Base-by-base conservation (phyloP, 2,797 vertebrate genomes). In the Taenioides sp. region DNA sequence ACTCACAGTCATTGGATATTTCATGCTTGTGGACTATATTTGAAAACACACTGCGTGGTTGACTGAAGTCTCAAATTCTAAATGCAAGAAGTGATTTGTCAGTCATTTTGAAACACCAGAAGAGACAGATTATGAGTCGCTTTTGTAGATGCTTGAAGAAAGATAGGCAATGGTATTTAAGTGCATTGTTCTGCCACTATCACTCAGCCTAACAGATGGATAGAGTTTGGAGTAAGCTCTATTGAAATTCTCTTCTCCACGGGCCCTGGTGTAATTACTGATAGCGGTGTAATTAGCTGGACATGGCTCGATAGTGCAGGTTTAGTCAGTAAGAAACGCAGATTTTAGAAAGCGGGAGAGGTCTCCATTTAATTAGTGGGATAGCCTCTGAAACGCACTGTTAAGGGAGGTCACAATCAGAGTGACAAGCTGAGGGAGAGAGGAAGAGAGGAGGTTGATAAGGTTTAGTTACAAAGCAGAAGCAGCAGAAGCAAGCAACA, bases 281-380 rank as follows among this genome's bases (percentile, higher is more conserved):
- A 89, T 87, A 90, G 85, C 76, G 74, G 84, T 89, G 87, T 91
- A 92, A 93, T 93, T 91, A 93, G 89, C 82, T 79, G 76, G 87
- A 86, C 84, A 82, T 77, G 80, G 83, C 49, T 18, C 83, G 84
- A 89, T 83, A 85, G 76, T 20, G 76, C 69, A 79, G 74, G 73
- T 80, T 88, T 76, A 75, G 80, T 81, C 76, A 69, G 77, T 65
- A 69, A 78, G 78, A 80, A 85, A 75, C 67, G 71, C 25, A 70
- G 77, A 80, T 71, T 84, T 86, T 64, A 76, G 69, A 79, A 73
- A 54, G 75, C 54, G 70, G 76, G 79, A 76, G 79, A 84, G 71
- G 78, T 82, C 80, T 80, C 77, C 72, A 73, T 81, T 87, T 89
- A 84, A 90, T 92, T 87, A 89, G 86, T 61, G 52, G 43, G 71